Base-by-base conservation (phyloP, 2,888 invertebrate genomes). In the Pyralis farinalis region DNA sequence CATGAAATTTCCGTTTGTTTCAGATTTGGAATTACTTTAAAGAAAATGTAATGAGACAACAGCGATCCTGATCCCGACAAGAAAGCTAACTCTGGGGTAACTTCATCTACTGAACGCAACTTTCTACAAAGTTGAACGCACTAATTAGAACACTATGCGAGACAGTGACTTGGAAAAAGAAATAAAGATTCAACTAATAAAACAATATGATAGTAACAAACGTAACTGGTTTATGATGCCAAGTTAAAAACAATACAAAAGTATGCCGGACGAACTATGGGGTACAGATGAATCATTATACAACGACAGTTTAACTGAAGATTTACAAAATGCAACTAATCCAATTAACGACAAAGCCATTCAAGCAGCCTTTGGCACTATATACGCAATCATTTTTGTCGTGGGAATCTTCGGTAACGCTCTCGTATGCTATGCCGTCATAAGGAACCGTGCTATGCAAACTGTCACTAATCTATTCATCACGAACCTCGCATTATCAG, bases 391-490 rank as follows among this genome's bases (percentile, higher is more conserved):
- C 16, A 95, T 97, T 53, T 97, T 97, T 69, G 82, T 94, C 4
- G 87, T 96, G 12, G 97, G 97, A 1, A 86, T 96, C 22, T 93
- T 93, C 59, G 96, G 96, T 1, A 96, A 96, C 67, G 92, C 92
- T n/a, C 83, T 97, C 40, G 97, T 97, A 37, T 95, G 96, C 61
- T 96, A 94, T 73, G 96, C 96, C 6, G 97, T 97, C 7, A 92
- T 93, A 44, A 91, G 95, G 34, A 97, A 96, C 75, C 92, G 93
- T 60, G 92, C 94, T 47, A 97, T 97, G 97, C 97, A 96, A 83
- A 96, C 96, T 0, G 97, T 97, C 51, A 97, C 97, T 49, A 97
- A 97, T 83, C 91, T 96, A 46, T 97, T 97, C 87, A 97, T 97
- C 80, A 94, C 95, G 58, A 97, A 97, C 80, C 89, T 97, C 54